Base-by-base conservation (phyloP, 2,888 invertebrate genomes). In the Protodeltote pygarga region DNA sequence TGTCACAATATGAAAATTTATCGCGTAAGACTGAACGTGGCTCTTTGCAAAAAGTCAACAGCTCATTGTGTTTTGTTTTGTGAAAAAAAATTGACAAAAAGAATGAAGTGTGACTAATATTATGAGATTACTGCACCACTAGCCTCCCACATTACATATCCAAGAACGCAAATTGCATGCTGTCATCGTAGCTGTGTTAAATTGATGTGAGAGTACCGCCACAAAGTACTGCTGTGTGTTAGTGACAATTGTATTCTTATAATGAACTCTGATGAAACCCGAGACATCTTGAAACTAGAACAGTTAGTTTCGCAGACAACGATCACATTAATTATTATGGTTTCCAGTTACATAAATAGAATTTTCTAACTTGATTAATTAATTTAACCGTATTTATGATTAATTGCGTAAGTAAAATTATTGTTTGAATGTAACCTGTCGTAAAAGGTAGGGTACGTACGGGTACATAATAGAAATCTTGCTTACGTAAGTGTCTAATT, bases 241-340 rank as follows among this genome's bases (percentile, higher is more conserved):
- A 41, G 24, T 29, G 27, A 48, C 58, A 49, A 64, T 66, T 58
- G 65, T 45, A 40, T 45, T 57, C 45, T 38, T 55, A 40, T 48
- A 57, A 53, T 35, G 39, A 46, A 42, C 34, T 32, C 49, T 65
- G 68, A 60, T 62, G 63, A 65, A 71, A 71, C 44, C 19, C 31
- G 41, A 57, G 51, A 47, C 50, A 50, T 62, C 60, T 40, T 49
- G 64, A 64, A 75, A 71, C 59, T 68, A 58, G 64, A 66, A 50
- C 67, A 64, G 54, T 58, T 50, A 57, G 34, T 53, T 59, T 55
- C 47, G 31, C 58, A 59, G 59, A 65, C 61, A 65, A 54, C 62
- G 51, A 71, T 72, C 67, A 61, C 60, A 58, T 49, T 63, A 71
- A 69, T 66, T 62, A 64, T n/a, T n/a, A 58, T 57, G 25, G 38